Evolutionary conservation across 2,113 vertebrate genomes (phyloP).

Genomic region (Amazona guildingii): DNA sequence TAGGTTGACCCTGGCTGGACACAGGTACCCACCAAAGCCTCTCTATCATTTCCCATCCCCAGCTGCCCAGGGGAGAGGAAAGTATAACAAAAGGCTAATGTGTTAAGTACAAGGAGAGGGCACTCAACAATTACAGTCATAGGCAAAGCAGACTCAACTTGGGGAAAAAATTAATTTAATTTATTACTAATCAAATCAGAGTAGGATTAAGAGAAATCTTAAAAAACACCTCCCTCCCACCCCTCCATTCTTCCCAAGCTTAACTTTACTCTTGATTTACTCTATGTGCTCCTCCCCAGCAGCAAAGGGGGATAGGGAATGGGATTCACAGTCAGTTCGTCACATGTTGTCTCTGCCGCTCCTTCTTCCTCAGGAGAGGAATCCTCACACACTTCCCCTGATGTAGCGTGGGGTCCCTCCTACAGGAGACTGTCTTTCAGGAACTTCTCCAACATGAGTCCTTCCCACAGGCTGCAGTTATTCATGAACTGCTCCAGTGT

Average conservation of each 20-base stretch:
- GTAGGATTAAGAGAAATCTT: not conserved
- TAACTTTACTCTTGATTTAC: not conserved
- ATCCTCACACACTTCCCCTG: not conserved
- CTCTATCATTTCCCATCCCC: not conserved
- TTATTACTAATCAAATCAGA: not conserved
- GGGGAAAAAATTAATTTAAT: not conserved
- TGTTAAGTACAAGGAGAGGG: not conserved
- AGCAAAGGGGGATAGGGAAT: not conserved
- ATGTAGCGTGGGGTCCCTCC: not conserved
- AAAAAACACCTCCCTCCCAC: not conserved
- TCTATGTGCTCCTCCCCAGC: not conserved
- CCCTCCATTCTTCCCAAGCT: not conserved
- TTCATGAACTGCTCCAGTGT: too few species aligned
- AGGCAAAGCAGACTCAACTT: not conserved
- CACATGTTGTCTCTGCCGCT: not conserved
- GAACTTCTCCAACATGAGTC: not conserved
- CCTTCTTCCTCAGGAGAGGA: not conserved
- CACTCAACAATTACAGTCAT: not conserved
- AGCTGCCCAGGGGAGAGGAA: not conserved
- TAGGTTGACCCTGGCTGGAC: not conserved
- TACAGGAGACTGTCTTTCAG: not conserved
- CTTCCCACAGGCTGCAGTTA: not conserved
- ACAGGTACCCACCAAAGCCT: not conserved
- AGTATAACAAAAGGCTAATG: not conserved
- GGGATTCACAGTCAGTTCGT: not conserved